Conservation (phyloP, 2,797 vertebrate species). For the Lepilemur septentrionalis region DNA sequence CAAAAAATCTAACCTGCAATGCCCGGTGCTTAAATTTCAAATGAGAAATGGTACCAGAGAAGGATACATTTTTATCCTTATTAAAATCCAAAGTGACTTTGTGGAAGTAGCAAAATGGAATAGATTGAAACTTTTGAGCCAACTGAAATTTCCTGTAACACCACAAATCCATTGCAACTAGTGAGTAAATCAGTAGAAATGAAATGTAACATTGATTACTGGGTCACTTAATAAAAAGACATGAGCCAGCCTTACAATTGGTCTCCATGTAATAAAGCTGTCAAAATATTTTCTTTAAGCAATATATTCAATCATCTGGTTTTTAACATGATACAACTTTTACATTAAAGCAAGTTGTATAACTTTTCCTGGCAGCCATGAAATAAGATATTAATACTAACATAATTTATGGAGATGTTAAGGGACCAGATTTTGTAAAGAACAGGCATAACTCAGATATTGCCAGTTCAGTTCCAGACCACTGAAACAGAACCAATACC, state of each 20-base stretch:
- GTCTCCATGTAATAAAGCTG: background rate
- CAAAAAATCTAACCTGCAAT: background rate
- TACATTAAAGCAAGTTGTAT: background rate
- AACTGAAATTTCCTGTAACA: background rate
- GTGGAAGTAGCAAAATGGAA: background rate
- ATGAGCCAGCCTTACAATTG: background rate
- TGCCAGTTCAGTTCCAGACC: background rate
- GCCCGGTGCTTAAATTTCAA: background rate
- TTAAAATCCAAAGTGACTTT: background rate
- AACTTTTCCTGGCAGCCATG: background rate
- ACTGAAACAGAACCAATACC: background rate
- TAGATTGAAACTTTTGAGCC: background rate
- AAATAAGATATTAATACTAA: background rate
- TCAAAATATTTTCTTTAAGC: background rate
- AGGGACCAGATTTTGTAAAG: background rate
- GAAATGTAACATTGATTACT: background rate
- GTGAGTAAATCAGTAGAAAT: background rate
- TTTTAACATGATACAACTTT: background rate
- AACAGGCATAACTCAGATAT: background rate
- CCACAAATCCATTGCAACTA: background rate
- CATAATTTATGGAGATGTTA: background rate
- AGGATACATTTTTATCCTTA: conserved; percentile 41
- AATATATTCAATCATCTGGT: background rate
- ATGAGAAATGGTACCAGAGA: background rate
- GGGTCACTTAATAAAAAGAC: background rate